Evolutionary conservation across 2,113 vertebrate genomes (phyloP), one percentile per base, ranked within the genome.

Genomic region (Lutjanus erythropterus): DNA sequence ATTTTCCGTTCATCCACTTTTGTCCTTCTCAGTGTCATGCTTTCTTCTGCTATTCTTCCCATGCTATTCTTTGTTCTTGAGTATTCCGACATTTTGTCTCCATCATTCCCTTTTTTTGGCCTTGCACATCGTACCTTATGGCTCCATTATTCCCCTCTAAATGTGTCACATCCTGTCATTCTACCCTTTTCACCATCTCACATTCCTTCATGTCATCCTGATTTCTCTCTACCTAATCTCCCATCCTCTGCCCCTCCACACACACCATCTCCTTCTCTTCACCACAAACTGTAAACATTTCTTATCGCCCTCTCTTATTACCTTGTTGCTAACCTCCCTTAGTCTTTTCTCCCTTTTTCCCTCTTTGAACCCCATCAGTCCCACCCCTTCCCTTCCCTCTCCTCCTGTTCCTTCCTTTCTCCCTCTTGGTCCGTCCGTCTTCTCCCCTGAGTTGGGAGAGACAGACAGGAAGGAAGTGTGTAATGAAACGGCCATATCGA

Each of bases 401-500:
- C 62, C 71, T 80, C 42, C 64, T 29, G 10, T 84, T 78, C 72
- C 80, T 87, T 84, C 78, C 80, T 69, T 47, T 79, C 71, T 73
- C 29, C 19, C 56, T 29, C 61, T 80, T 42, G 5, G 25, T 53
- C 44, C 16, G 71, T 72, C 62, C 35, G 29, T 76, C 67, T 37
- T 75, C 62, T 56, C 62, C 70, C 70, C 62, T 37, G 75, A 87
- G 83, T 73, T 42, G 0, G 0, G 49, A 67, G 53, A 84, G 88
- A 83, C 84, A 77, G 88, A 77, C 70, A 80, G 90, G 90, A 85
- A 90, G 92, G 91, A 87, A 87, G 75, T 79, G 70, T 75, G 87
- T 91, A 91, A 93, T 93, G 86, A 93, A 90, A 90, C 81, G 21
- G 33, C 85, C 66, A 46, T 90, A 89, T 92, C n/a, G 66, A 93